Conservation (phyloP, 2,797 vertebrate species). For the Paratrypauchen microcephalus region DNA sequence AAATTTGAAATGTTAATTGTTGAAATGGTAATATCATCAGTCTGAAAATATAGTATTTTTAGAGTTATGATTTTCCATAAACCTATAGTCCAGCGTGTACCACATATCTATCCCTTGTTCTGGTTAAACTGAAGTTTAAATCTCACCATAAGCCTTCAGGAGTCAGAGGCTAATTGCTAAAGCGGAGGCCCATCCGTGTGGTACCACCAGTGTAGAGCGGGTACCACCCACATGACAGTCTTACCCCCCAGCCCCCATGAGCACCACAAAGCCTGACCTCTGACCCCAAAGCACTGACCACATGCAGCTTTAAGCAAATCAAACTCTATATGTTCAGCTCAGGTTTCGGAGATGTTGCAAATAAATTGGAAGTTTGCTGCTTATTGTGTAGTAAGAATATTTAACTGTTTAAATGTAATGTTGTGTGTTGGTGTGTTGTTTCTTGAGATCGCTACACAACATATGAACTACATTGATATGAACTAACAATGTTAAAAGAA, state of each 20-base stretch:
- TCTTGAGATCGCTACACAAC: too few relatives aligned
- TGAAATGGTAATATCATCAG: too few relatives aligned
- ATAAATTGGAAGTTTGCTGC: neutral
- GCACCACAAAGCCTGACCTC: slow-evolving; percentile 59
- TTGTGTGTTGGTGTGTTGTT: too few relatives aligned
- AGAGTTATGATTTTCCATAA: too few relatives aligned
- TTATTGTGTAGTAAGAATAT: too few relatives aligned
- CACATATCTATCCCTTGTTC: slow-evolving; percentile 4
- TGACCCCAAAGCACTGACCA: slow-evolving; percentile 57
- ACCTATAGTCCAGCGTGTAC: neutral
- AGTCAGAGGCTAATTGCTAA: slow-evolving; percentile 67
- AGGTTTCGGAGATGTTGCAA: neutral
- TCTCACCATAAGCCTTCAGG: slow-evolving; percentile 42
- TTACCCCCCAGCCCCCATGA: slow-evolving; percentile 40
- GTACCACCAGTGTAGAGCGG: slow-evolving; percentile 42
- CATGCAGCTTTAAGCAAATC: slow-evolving; percentile 41
- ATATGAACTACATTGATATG: too few relatives aligned
- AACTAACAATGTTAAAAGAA: too few relatives aligned
- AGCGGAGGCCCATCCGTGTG: slow-evolving; percentile 54
- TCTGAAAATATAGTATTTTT: too few relatives aligned
- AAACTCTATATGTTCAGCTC: slow-evolving; percentile 30
- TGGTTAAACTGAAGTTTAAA: slow-evolving; percentile 37
- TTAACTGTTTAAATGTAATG: too few relatives aligned
- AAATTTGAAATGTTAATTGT: too few relatives aligned
- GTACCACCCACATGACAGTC: slow-evolving; percentile 58